Percentiles rank a stretch among this genome's conserved stretches.
Evolutionary conservation across 2,888 invertebrate genomes (phyloP).

Genomic region (Ernsta delagoae): DNA sequence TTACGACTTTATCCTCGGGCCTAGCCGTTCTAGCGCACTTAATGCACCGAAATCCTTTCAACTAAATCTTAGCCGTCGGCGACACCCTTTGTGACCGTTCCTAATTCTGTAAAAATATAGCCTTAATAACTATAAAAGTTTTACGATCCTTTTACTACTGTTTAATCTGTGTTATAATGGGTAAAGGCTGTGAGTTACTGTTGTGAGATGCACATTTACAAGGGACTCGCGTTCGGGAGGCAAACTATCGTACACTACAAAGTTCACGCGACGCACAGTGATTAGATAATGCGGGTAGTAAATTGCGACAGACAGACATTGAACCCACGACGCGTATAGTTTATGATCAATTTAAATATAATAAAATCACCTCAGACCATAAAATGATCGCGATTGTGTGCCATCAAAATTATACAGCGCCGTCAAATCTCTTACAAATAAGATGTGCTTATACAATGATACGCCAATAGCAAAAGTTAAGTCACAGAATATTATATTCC

Average conservation of each 20-base stretch:
- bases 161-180: constrained; percentile 76
- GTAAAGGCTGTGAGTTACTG: constrained; percentile 62
- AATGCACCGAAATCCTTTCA: constrained; percentile 64
- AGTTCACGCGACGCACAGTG: constrained; percentile 41
- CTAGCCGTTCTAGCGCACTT: constrained; percentile 59
- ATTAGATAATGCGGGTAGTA: constrained; percentile 42
- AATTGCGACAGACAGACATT: constrained; percentile 36
- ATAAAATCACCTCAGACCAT: constrained; percentile 33
- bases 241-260: constrained; percentile 44
- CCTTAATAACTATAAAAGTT: constrained; percentile 73
- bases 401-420: constrained; percentile 10
- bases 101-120: constrained; percentile 73
- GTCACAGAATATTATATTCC: not conserved
- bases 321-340: constrained; percentile 36
- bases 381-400: constrained; percentile 41
- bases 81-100: constrained; percentile 68
- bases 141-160: constrained; percentile 78
- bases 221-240: constrained; percentile 15
- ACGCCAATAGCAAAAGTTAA: not conserved
- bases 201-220: constrained; percentile 47
- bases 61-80: constrained; percentile 57
- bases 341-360: constrained; percentile 32
- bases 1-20: constrained; percentile 74
- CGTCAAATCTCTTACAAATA: constrained; percentile 7
- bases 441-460: not conserved